Evolutionary conservation across 2,797 vertebrate species (phyloP).

Genomic region (Erethizon dorsatum): DNA sequence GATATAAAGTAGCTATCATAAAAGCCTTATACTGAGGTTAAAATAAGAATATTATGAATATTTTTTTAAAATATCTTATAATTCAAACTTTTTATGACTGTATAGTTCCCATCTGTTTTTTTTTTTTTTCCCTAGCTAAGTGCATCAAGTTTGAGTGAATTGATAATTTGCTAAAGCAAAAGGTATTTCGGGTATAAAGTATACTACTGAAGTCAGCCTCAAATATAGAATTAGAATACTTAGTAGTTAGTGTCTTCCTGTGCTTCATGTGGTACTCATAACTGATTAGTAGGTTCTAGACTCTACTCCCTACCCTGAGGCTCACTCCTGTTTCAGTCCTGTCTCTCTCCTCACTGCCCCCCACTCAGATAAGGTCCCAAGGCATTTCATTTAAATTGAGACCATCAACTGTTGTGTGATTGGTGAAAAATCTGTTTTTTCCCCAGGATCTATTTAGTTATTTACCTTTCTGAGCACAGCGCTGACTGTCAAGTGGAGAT

Average conservation of each 20-base stretch:
- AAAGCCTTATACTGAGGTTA: slow-evolving; percentile 46
- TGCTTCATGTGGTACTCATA: background rate
- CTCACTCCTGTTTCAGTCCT: background rate
- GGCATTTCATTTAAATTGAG: slow-evolving; percentile 5
- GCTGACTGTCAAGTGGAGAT: background rate
- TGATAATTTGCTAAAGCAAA: slow-evolving; percentile 35
- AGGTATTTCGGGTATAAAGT: slow-evolving; percentile 10
- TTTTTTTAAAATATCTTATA: slow-evolving; percentile 23
- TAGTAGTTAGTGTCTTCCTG: background rate
- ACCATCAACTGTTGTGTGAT: background rate
- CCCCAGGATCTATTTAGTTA: background rate
- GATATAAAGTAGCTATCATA: background rate
- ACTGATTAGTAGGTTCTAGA: background rate
- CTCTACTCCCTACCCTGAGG: background rate
- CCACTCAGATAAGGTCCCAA: background rate
- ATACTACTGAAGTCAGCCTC: background rate
- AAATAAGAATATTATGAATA: slow-evolving; percentile 53
- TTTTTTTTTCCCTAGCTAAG: fast-evolving
- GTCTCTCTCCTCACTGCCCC: background rate
- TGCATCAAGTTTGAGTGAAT: background rate
- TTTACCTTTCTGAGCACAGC: background rate
- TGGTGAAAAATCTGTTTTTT: background rate
- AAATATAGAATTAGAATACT: background rate
- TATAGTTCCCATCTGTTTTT: background rate
- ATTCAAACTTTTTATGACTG: background rate